Evolutionary conservation across 1,140 invertebrate genomes (phyloP), one percentile per base, ranked within the genome.

Genomic region (Musca vetustissima): DNA sequence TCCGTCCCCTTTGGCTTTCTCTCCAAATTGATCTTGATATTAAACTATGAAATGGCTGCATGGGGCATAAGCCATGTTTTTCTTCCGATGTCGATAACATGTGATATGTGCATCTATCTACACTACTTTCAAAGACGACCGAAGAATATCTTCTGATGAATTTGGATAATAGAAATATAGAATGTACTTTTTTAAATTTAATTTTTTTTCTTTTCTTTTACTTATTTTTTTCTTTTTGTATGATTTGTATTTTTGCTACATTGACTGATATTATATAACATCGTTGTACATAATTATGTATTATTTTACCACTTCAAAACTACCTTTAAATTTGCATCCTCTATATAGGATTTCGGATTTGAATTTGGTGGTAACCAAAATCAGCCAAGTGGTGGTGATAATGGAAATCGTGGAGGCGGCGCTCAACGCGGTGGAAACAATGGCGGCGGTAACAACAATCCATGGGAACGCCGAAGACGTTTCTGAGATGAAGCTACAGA

Each of bases 361-460:
- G 79, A 80, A 73, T 80, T 80, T 76, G 78, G 78, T 73, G 76
- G 73, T 73, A 78, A 79, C 76, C 78, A 77, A 73, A 79, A 79
- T 74, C 77, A 76, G 76, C 17, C 70, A 70, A 70, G 36, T 36
- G 57, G 32, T 76, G 78, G 76, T 70, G 74, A 71, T 28, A n/a
- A 28, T 43, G 36, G 36, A 43, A 43, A 43, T 11, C 28, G 57
- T 36, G 57, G n/a, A n/a, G n/a, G 57, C 8, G 28, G 55, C 66
- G 77, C 80, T 75, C 78, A 80, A 71, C 78, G 78, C 66, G 78
- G 78, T 74, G 78, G 78, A 74, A 80, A 80, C 67, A 77, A 77
- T 76, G 76, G 75, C 75, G 76, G 71, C 69, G 72, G 71, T 70
- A 80, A 77, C 74, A 80, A 79, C 72, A 79, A 74, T 73, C 78